Percentiles rank a stretch among this genome's conserved stretches.
Conservation (phyloP, 2,888 invertebrate genomes). For the Myopa testacea region DNA sequence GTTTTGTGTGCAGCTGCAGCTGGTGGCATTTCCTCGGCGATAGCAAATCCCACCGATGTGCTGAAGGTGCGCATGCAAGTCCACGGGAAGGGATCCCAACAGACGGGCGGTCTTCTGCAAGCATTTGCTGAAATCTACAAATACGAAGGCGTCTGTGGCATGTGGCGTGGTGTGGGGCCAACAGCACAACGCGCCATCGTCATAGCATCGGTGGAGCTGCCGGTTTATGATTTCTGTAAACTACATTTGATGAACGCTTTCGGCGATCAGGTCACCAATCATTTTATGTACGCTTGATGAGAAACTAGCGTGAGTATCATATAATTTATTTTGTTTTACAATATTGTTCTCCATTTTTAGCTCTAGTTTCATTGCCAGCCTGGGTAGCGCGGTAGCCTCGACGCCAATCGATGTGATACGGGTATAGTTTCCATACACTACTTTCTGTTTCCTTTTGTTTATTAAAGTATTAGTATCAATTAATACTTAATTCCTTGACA, state of each 20-base stretch:
- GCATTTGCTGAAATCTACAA: slow-evolving; percentile 86
- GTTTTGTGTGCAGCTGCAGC: slow-evolving; percentile 79
- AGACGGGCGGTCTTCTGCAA: slow-evolving; percentile 74
- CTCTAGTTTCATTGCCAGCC: slow-evolving; percentile 90
- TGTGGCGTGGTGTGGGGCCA: slow-evolving; percentile 93
- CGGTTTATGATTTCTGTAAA: slow-evolving; percentile 93
- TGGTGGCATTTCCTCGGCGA: slow-evolving; percentile 90
- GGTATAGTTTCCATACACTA: slow-evolving; percentile 71
- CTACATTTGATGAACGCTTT: slow-evolving; percentile 76
- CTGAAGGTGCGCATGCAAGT: slow-evolving; percentile 95
- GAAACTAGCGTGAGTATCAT: background rate
- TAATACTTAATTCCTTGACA: slow-evolving; percentile 50
- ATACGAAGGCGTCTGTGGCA: slow-evolving; percentile 84
- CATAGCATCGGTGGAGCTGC: slow-evolving; percentile 93
- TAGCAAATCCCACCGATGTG: slow-evolving; percentile 96
- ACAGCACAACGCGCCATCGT: slow-evolving; percentile 94
- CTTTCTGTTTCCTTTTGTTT: background rate
- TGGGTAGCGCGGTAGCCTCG: slow-evolving; percentile 93
- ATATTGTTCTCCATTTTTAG: slow-evolving; percentile 64
- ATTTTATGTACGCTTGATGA: slow-evolving; percentile 77
- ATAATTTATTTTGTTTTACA: background rate
- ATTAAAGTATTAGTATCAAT: slow-evolving; percentile 44
- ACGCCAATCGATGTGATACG: slow-evolving; percentile 94
- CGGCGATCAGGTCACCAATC: slow-evolving; percentile 86
- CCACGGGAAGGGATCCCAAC: slow-evolving; percentile 72